These are phyloP conservation scores for Aphidius gifuensis DNA, from an alignment of 1,140 invertebrate genomes.

Conservation along the genomic window DNA sequence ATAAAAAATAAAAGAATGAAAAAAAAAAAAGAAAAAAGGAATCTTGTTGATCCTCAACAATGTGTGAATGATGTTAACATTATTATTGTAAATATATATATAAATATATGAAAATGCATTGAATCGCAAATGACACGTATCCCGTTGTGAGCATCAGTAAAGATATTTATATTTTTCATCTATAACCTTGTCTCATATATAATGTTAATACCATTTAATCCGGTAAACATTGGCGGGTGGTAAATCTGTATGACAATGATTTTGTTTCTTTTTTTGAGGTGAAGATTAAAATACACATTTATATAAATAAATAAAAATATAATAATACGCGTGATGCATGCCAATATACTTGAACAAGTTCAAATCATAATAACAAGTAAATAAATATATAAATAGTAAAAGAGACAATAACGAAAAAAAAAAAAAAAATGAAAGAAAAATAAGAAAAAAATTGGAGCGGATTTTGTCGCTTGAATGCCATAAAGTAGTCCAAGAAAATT, in stretches of 20 bases:
- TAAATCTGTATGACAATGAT: conserved; percentile 8
- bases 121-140: no score
- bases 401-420: not conserved
- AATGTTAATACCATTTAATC: conserved; percentile 18
- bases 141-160: no score
- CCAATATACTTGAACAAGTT: not conserved
- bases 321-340: no score
- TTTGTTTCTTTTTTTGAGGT: conserved; percentile 1
- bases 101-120: no score
- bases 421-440: conserved; percentile 1
- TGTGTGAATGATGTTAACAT: no score
- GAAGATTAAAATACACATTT: no score
- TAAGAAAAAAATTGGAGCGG: conserved; percentile 39
- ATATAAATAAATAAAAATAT: no score
- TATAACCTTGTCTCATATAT: not conserved
- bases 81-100: no score
- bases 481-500: conserved; percentile 33
- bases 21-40: conserved; percentile 8
- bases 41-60: conserved; percentile 1
- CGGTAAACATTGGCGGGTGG: conserved; percentile 21
- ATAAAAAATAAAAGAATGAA: conserved; percentile 2
- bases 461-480: conserved; percentile 27
- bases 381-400: not conserved
- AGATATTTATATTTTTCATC: no score
- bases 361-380: not conserved